These are phyloP conservation scores for Chionomys nivalis DNA, from an alignment of 2,113 vertebrate species.

Conservation along the genomic window DNA sequence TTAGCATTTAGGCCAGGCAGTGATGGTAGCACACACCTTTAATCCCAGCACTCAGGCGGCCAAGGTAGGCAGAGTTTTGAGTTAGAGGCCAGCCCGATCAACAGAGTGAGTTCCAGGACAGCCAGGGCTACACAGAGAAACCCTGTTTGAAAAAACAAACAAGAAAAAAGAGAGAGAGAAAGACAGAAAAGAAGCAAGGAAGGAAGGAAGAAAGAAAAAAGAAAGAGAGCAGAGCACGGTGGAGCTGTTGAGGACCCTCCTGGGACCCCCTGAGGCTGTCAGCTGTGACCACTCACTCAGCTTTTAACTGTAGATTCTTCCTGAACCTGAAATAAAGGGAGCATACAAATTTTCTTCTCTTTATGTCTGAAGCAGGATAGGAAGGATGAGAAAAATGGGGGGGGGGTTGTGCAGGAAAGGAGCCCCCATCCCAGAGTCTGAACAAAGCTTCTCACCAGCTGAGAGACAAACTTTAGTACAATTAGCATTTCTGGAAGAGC, in stretches of 20 bases:
- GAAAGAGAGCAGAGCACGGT: background rate
- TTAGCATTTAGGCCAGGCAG: background rate
- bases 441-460: background rate
- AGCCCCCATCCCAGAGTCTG: too few relatives aligned
- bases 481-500: background rate
- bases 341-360: background rate
- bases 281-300: background rate
- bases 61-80: background rate
- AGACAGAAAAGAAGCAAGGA: rapidly evolving
- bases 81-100: background rate
- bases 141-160: background rate
- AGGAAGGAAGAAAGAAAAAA: background rate
- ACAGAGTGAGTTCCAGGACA: background rate
- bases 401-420: background rate
- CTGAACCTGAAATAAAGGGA: background rate
- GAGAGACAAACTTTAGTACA: background rate
- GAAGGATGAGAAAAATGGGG: background rate
- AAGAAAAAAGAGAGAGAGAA: rapidly evolving
- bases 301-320: background rate
- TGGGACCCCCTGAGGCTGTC: background rate
- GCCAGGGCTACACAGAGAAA: background rate
- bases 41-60: background rate
- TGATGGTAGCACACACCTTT: background rate
- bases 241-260: background rate
- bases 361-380: background rate